Conservation (phyloP, 2,113 vertebrate genomes). For the Euleptes europaea region DNA sequence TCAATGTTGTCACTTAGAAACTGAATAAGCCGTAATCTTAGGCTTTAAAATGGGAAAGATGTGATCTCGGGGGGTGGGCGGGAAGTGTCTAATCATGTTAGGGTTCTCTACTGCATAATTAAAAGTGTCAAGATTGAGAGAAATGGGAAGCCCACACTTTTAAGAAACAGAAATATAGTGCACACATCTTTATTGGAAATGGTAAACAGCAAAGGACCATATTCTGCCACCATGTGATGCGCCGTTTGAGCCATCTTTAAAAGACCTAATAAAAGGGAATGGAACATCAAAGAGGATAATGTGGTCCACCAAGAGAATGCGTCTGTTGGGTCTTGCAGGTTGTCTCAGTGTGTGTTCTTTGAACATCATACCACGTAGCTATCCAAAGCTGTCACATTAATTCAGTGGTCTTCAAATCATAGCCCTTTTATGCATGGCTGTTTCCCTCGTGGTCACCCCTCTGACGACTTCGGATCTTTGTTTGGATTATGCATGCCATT, state of each 20-base stretch:
- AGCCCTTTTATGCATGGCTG: too few relatives aligned
- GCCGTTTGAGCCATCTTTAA: neutral
- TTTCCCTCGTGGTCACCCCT: too few relatives aligned
- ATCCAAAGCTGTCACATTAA: neutral
- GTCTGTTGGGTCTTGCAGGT: neutral
- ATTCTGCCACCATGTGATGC: neutral
- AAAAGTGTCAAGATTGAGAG: slow-evolving; percentile 23
- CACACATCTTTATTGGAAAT: slow-evolving; percentile 3
- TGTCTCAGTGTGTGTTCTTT: neutral
- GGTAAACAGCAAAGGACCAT: slow-evolving; percentile 4
- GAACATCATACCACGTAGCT: neutral
- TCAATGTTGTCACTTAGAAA: neutral
- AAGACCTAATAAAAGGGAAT: neutral
- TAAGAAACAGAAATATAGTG: neutral
- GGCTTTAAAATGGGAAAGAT: neutral
- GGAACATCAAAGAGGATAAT: too few relatives aligned
- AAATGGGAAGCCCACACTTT: neutral
- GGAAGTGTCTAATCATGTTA: too few relatives aligned
- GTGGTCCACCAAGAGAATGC: neutral
- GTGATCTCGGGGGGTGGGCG: too few relatives aligned
- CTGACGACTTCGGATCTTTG: too few relatives aligned
- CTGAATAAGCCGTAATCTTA: neutral
- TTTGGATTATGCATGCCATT: too few relatives aligned
- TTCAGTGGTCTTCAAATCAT: neutral
- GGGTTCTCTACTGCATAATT: neutral